Evolutionary conservation across 2,113 vertebrate genomes (phyloP), one percentile per base, ranked within the genome.

Genomic region (Xiphorhynchus elegans): DNA sequence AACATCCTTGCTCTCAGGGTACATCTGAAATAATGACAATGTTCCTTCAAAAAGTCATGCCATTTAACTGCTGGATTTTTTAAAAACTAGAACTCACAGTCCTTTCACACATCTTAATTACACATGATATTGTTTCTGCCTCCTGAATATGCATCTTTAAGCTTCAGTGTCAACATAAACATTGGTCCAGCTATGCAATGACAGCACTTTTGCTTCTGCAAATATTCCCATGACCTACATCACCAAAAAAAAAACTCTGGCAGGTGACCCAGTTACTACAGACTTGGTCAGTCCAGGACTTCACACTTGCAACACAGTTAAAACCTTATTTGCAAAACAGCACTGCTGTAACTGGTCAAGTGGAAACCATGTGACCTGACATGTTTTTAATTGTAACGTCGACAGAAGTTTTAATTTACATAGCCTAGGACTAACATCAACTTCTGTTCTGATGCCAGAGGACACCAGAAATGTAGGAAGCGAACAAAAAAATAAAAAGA

Each of bases 301-400:
- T 90, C 73, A 93, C 76, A 55, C 77, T 93, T 87, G 86, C 89
- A 92, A 92, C 80, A 86, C 2, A 13, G 89, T 96, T 95, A 92
- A 97, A 95, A 86, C 55, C 72, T 92, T 93, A 70, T 78, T 95
- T 93, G 84, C 91, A 90, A 95, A 83, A 95, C 33, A 92, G 55
- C 64, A 5, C 39, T 87, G 78, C 90, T 84, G 75, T 74, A 90
- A 94, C 75, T 89, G 63, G 76, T 84, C 72, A 74, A 86, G 83
- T 59, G 76, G 35, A 74, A 96, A 29, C 79, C 93, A 40, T 70
- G 83, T 84, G 94, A 95, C 35, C 76, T 59, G 42, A 40, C 75
- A 53, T 56, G 55, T 44, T 84, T 89, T 76, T 85, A 95, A 77
- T 59, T 93, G 91, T 53, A 55, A 44, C 28, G 26, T 16, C 89